Conservation (phyloP, 2,113 vertebrate genomes). For the Cettia cetti region DNA sequence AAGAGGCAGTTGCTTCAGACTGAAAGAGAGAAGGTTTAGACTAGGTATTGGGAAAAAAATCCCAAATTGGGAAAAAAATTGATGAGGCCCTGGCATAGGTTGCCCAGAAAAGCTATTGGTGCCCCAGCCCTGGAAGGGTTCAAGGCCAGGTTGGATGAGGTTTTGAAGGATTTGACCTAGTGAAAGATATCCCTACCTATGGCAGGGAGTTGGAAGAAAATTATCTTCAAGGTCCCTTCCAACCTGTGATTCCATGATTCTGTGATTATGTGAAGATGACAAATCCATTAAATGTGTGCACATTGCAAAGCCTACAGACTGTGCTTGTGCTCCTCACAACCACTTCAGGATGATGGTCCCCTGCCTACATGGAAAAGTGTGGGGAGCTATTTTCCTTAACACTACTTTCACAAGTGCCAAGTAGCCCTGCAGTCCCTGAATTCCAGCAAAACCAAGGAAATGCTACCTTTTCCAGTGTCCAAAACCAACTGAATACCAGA, state of each 20-base stretch:
- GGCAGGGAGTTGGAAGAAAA: no score
- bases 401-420: background rate
- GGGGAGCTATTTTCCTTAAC: background rate
- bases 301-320: background rate
- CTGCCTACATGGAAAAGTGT: background rate
- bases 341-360: background rate
- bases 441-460: background rate
- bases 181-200: background rate
- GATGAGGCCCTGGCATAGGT: background rate
- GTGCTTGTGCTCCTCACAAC: background rate
- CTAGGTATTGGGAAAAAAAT: background rate
- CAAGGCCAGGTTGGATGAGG: background rate
- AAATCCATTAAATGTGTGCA: background rate
- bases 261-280: background rate
- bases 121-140: background rate
- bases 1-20: background rate
- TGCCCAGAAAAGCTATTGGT: background rate
- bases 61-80: background rate
- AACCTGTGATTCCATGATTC: background rate
- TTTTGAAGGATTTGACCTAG: accelerated
- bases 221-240: background rate
- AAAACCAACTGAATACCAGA: background rate
- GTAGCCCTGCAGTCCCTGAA: background rate
- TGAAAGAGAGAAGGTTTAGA: background rate
- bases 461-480: background rate